Conservation (phyloP, 30 jellyfish, hydroid and myxozoan genomes). For the Aurelia sp. region DNA sequence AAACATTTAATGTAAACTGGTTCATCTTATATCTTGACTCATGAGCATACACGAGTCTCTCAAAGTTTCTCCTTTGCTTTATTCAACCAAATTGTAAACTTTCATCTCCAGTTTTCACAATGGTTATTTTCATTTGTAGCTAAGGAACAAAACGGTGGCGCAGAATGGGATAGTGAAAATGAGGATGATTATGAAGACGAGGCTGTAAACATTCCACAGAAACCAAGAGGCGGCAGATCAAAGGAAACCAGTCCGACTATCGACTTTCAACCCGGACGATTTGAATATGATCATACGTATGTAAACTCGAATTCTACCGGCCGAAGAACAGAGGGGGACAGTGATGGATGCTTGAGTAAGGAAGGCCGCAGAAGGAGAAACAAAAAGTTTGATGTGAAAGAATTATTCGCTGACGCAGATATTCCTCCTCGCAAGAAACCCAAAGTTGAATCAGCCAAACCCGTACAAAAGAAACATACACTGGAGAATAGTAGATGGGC, state of each 20-base stretch:
- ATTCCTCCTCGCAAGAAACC: slow-evolving; percentile 42
- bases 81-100: no score
- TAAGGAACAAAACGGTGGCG: not conserved
- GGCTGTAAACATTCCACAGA: not conserved
- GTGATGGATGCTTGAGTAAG: not conserved
- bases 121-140: not conserved
- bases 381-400: slow-evolving; percentile 59
- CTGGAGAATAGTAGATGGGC: slow-evolving; percentile 11
- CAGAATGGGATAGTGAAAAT: slow-evolving; percentile 61
- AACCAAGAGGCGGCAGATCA: no score
- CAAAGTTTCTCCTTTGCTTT: no score
- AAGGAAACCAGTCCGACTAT: no score
- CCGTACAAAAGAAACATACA: not conserved
- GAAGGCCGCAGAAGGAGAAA: slow-evolving; percentile 55
- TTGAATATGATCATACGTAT: no score
- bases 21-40: no score
- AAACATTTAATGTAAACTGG: no score
- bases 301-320: no score
- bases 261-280: no score
- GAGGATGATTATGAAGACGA: slow-evolving; percentile 46
- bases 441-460: slow-evolving; percentile 13
- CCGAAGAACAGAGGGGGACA: no score
- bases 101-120: not conserved
- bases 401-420: slow-evolving; percentile 26
- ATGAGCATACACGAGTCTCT: no score